A percentile compares a stretch with the other conserved stretches of the same genome.
Conservation (phyloP, 1,140 invertebrate species). For the Pachyrhynchus sulphureomaculatus region DNA sequence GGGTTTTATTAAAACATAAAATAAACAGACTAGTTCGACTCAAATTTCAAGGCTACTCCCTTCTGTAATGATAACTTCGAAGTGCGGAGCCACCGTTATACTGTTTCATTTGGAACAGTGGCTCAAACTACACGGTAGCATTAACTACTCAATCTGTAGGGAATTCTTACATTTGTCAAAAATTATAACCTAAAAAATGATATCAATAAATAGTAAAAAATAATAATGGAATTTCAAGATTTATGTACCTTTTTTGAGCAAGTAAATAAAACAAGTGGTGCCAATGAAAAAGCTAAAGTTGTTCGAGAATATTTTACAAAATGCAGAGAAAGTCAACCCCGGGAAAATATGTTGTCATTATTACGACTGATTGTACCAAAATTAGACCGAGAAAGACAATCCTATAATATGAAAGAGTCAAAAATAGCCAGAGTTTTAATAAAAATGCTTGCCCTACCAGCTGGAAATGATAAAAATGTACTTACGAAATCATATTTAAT, state of each 20-base stretch:
- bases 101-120: too few relatives aligned
- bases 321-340: constrained; percentile 19
- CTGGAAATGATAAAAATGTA: constrained; percentile 64
- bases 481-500: constrained; percentile 56
- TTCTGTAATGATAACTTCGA: too few relatives aligned
- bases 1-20: too few relatives aligned
- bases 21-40: too few relatives aligned
- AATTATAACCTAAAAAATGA: too few relatives aligned
- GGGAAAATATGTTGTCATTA: constrained; percentile 61
- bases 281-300: constrained; percentile 29
- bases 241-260: constrained; percentile 38
- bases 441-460: constrained; percentile 66
- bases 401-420: constrained; percentile 68
- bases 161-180: too few relatives aligned
- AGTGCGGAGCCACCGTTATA: too few relatives aligned
- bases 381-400: constrained; percentile 63
- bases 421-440: constrained; percentile 67
- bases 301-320: constrained; percentile 32
- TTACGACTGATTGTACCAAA: constrained; percentile 72
- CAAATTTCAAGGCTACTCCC: too few relatives aligned
- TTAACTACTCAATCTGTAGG: too few relatives aligned
- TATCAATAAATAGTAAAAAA: too few relatives aligned
- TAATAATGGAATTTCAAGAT: constrained; percentile 35
- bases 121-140: too few relatives aligned
- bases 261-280: constrained; percentile 20